Evolutionary conservation across 2,113 vertebrate genomes (phyloP), one percentile per base, ranked within the genome.

Genomic region (Bungarus multicinctus): DNA sequence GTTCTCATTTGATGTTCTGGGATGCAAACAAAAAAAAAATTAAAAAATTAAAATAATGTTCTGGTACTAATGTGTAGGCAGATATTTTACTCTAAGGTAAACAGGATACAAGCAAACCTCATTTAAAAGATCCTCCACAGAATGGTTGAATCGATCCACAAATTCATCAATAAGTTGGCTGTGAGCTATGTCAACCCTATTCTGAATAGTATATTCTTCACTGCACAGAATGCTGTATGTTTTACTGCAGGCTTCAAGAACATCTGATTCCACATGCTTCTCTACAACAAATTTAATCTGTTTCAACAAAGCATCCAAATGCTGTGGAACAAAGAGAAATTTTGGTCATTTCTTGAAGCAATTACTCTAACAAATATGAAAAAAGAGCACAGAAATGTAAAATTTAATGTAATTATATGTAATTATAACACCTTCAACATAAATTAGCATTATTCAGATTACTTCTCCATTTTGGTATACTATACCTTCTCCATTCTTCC

Each of bases 141-240:
- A 99, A 97, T 99, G 99, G 57, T 98, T 97, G 93, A 99, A 99
- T 54, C 99, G 97, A 94, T 99, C 99, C 5, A 98, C 98, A 97
- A 99, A 99, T 94, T 99, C 99, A 86, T 99, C 99, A 86, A 99
- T 99, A 90, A 99, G 98, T 91, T 99, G 99, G 85, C 99, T 99
- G 96, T 99, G 99, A 85, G 99, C 99, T 92, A 99, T 99, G 97
- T 99, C 99, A 95, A 99, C 99, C 91, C 99, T 98, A 96, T 99
- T 99, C 98, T 99, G 99, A 97, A 99, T 99, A 92, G 99, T 99
- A 96, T 99, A 99, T 86, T 99, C 99, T 94, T 99, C 99, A 45
- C 99, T 99, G 97, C 99, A 99, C 91, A 99, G 98, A 94, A 99
- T 99, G 97, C 99, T 99, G 96, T 99, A 99, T 30, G 99, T 99